These are phyloP conservation scores for Isaurus tuberculatus DNA, from an alignment of 92 coral and sea anemone species.

Conservation along the genomic window DNA sequence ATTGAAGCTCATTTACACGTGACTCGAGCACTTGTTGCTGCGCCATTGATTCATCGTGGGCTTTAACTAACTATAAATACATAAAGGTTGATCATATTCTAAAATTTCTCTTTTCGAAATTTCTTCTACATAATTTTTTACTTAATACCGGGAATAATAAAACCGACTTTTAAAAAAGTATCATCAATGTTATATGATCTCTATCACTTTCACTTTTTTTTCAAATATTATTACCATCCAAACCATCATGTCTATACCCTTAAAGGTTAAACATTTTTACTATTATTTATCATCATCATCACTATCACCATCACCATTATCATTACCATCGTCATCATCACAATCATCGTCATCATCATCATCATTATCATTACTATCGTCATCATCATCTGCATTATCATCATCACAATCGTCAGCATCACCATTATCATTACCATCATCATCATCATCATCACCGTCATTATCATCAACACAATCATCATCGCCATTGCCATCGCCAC, in stretches of 20 bases:
- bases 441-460: not conserved
- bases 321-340: not conserved
- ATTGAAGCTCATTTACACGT: constrained; percentile 77
- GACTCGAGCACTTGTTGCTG: constrained; percentile 54
- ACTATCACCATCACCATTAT: not conserved
- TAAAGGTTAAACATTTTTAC: too few species aligned
- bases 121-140: not conserved
- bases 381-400: not conserved
- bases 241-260: not conserved
- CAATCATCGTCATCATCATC: not conserved
- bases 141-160: too few species aligned
- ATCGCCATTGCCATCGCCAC: not conserved
- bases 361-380: not conserved
- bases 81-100: not conserved
- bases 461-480: not conserved
- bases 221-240: not conserved
- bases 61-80: not conserved
- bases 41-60: constrained; percentile 4
- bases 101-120: not conserved
- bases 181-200: too few species aligned
- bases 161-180: too few species aligned
- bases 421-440: not conserved
- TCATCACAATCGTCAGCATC: too few species aligned
- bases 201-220: not conserved
- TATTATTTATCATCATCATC: not conserved